Conservation (phyloP, 2,113 vertebrate genomes). For the Neotoma lepida region DNA sequence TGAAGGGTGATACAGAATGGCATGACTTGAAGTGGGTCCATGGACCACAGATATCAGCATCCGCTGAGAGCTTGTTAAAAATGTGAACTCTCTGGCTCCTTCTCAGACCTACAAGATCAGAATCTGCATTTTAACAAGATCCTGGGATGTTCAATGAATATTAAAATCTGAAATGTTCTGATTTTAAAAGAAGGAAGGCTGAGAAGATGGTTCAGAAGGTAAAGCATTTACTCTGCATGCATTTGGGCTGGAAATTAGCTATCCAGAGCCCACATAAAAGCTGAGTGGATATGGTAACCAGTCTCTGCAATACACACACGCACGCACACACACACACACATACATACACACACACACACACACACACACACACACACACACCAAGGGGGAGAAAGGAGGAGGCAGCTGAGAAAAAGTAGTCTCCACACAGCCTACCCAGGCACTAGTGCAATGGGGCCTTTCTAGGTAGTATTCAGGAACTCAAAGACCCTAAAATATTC, state of each 20-base stretch:
- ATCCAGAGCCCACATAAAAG: background rate
- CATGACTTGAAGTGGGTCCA: background rate
- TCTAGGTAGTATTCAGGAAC: background rate
- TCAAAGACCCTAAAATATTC: conserved; percentile 22
- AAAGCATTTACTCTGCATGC: background rate
- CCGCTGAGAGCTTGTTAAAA: background rate
- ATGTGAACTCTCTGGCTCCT: conserved; percentile 10
- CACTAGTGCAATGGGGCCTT: background rate
- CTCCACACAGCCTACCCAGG: background rate
- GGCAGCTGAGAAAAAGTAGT: background rate
- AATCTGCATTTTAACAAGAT: conserved; percentile 55
- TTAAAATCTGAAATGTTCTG: conserved; percentile 46
- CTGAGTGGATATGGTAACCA: background rate
- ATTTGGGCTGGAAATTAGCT: background rate
- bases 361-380: background rate
- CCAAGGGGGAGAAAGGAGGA: background rate
- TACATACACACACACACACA: background rate
- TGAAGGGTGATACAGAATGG: conserved; percentile 27
- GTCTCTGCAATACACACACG: background rate
- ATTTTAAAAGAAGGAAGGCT: background rate
- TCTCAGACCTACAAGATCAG: background rate
- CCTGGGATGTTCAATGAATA: background rate
- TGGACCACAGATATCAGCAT: background rate
- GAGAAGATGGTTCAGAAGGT: background rate
- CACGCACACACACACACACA: background rate